Evolutionary conservation across 2,113 vertebrate species (phyloP), one percentile per base, ranked within the genome.

Genomic region (Otus sunia): DNA sequence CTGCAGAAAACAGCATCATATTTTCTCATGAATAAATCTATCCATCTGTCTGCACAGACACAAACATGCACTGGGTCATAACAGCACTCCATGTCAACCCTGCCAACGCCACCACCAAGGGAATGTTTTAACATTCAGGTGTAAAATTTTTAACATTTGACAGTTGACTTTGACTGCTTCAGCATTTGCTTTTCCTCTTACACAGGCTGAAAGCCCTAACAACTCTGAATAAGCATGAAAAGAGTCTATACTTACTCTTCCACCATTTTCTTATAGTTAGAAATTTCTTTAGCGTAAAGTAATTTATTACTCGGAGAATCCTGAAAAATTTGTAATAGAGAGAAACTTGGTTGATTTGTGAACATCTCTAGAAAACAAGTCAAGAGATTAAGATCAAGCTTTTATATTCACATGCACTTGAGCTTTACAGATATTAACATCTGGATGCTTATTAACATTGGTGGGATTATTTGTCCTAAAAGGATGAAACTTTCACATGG

Each of bases 301-400:
- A 99, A 98, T 96, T 99, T 99, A 98, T 99, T 99, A 98, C 99
- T 99, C 5, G 99, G 99, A 37, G 99, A 99, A 97, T 99, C 99
- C 99, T 99, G 96, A 36, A 81, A 96, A 93, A 86, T 53, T 30
- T 9, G 29, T 20, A 81, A 90, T 6, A 94, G 10, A 55, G 37
- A 83, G 76, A 95, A 94, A 67, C 3, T 7, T 76, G 30, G 13
- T 90, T 91, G 68, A 94, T 58, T 88, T 80, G 74, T 62, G 58
- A 94, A 45, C 50, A 83, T 62, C 39, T 76, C 34, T 47, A 76
- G 59, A 52, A 84, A 86, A 36, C 29, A 84, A 86, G 45, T 56
- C 5, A 75, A 67, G 30, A 78, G 87, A 12, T 9, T 49, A 84
- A 59, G 63, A 79, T 36, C 37, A 88, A 63, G 34, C 41, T 20